Base-by-base conservation (phyloP, 2,797 vertebrate genomes). In the Sternarchorhynchus goeldii region DNA sequence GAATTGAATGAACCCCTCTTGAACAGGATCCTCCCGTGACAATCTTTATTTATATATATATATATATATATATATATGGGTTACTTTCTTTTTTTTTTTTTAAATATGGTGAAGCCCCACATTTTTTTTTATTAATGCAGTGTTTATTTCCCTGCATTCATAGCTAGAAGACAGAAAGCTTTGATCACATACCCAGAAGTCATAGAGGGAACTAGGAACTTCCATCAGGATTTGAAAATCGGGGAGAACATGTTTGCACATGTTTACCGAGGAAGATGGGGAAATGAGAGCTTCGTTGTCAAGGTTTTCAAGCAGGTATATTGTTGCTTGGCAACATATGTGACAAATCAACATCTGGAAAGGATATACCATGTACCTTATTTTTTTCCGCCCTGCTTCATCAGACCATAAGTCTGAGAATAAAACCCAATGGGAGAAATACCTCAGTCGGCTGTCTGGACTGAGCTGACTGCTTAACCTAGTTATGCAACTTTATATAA, bases 291-390 rank as follows among this genome's bases (percentile, higher is more conserved):
- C 1, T 92, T 91, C 63, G 90, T 89, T 8, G 87, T 93, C 31
- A 95, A 95, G 86, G 85, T 93, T 85, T 93, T 94, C 78, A 94
- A 93, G 85, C 89, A 93, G 94, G 94, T 95, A 45, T 2, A 12
- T 18, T 75, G 12, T 69, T 25, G 5, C 25, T 18, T 55, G 6
- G 5, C 45, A n/a, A 58, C 18, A 59, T 50, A 12, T 58, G 16
- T 4, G 4, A 58, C 21, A 56, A 10, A 14, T 21, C 17, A 53
- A 58, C 32, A 1, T 84, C 6, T 10, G 45, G 45, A 50, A 20
- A 31, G 39, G 16, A 18, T 56, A 2, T 70, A 32, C 5, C 12
- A 21, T 21, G 45, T 50, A 14, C 45, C 10, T 10, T 50, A 2
- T 0, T 12, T 50, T 36, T 36, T 36, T 36, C 34, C 6, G 1